phyloP scores from a whole-genome alignment of 2,113 vertebrate species.

The Serinus canaria region DNA sequence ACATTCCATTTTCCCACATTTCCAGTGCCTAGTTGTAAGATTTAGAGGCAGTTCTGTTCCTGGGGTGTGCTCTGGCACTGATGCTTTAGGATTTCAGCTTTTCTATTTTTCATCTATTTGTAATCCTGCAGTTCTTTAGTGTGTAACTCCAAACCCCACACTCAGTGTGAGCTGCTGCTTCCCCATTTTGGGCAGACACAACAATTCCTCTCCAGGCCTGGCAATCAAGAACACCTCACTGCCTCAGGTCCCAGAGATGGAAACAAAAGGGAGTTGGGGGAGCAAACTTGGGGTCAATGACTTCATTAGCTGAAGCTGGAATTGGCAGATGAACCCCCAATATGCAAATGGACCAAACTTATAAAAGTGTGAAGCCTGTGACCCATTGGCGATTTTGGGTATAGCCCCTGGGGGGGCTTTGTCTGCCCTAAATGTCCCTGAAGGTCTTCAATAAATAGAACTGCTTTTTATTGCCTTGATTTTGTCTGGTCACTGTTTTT shows the following conservation, averaged over 20 bases:
- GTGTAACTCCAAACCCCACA: not conserved
- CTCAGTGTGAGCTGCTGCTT: not conserved
- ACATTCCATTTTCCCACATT: fast-evolving
- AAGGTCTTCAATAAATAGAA: not conserved
- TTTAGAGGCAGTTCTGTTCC: not conserved
- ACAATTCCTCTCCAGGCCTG: not conserved
- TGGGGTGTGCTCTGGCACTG: not conserved
- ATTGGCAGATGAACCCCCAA: not conserved
- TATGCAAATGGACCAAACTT: fast-evolving
- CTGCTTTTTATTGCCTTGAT: not conserved
- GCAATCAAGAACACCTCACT: not conserved
- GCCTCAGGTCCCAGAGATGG: not conserved
- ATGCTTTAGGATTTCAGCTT: not conserved
- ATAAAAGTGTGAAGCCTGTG: fast-evolving
- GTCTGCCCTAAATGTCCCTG: fast-evolving
- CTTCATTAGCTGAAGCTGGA: not conserved
- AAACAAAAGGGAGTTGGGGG: not conserved
- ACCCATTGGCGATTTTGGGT: not conserved
- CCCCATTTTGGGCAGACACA: not conserved
- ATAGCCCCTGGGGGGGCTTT: not conserved
- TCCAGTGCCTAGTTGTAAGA: not conserved
- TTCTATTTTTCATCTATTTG: not conserved
- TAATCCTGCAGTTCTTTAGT: not conserved
- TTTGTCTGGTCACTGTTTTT: not conserved
- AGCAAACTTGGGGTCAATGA: not conserved